phyloP scores from a whole-genome alignment of 2,113 vertebrate species.

The Callospermophilus lateralis region DNA sequence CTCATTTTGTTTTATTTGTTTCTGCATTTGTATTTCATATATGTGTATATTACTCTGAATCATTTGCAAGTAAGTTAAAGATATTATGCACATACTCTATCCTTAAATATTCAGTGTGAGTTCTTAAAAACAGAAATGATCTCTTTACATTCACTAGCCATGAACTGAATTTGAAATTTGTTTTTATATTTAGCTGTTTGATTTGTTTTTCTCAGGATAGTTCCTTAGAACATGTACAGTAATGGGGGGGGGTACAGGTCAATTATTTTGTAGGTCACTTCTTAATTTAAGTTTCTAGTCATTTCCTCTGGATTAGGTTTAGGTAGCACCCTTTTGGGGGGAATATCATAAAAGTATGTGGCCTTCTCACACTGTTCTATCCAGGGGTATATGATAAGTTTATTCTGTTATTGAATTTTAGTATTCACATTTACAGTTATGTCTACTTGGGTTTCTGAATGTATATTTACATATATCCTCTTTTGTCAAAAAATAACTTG shows the following conservation, averaged over 20 bases:
- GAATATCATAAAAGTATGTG: background rate
- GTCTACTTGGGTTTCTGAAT: background rate
- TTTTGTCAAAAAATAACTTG: background rate
- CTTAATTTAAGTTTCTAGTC: background rate
- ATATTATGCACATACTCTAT: background rate
- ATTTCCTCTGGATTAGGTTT: background rate
- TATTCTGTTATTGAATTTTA: background rate
- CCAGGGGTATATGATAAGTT: background rate
- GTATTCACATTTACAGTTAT: background rate
- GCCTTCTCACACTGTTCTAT: background rate
- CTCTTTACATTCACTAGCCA: background rate
- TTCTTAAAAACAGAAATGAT: background rate
- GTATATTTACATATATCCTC: rapidly evolving
- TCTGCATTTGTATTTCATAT: background rate
- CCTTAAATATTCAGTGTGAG: rapidly evolving
- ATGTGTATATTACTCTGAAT: background rate
- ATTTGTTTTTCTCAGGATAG: background rate
- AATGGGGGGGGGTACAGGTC: background rate
- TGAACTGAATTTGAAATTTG: background rate
- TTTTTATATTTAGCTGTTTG: background rate
- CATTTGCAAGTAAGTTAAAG: background rate
- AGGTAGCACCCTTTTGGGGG: background rate
- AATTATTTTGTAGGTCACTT: background rate
- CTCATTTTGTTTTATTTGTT: background rate
- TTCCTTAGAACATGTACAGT: background rate